Evolutionary conservation across 23 tunicate genomes (phyloP).

Genomic region (Halocynthia aurantium): DNA sequence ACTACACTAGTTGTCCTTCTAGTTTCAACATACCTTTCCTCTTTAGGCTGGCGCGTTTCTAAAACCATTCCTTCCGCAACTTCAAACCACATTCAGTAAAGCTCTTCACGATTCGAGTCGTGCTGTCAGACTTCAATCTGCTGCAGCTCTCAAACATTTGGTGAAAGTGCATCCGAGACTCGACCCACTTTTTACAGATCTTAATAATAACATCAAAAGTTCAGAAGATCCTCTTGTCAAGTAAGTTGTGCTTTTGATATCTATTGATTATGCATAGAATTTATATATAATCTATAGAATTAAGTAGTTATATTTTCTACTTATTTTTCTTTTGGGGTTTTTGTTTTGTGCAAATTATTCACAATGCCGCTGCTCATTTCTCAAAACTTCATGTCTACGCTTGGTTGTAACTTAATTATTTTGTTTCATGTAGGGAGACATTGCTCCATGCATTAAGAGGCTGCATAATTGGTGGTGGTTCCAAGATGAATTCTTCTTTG

Average conservation of each 20-base stretch:
- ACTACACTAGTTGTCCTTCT: background rate
- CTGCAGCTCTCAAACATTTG: slow-evolving; percentile 65
- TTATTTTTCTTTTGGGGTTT: no score
- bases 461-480: slow-evolving; percentile 65
- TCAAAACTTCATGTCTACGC: no score
- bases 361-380: background rate
- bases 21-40: background rate
- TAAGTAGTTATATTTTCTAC: no score
- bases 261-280: no score
- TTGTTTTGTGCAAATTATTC: background rate
- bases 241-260: slow-evolving; percentile 14
- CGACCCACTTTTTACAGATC: slow-evolving; percentile 79
- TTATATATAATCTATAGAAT: no score
- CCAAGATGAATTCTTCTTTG: slow-evolving; percentile 46
- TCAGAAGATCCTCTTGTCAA: slow-evolving; percentile 42
- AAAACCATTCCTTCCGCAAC: slow-evolving; percentile 96
- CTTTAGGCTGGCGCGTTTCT: slow-evolving; percentile 58
- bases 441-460: slow-evolving; percentile 61
- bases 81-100: slow-evolving; percentile 93
- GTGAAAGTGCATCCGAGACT: slow-evolving; percentile 62
- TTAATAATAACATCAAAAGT: slow-evolving; percentile 42
- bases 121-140: slow-evolving; percentile 76
- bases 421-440: slow-evolving; percentile 58
- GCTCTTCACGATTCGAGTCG: slow-evolving; percentile 77
- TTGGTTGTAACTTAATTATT: background rate